Evolutionary conservation across 2,888 invertebrate genomes (phyloP).

Genomic region (Cataglyphis livida): DNA sequence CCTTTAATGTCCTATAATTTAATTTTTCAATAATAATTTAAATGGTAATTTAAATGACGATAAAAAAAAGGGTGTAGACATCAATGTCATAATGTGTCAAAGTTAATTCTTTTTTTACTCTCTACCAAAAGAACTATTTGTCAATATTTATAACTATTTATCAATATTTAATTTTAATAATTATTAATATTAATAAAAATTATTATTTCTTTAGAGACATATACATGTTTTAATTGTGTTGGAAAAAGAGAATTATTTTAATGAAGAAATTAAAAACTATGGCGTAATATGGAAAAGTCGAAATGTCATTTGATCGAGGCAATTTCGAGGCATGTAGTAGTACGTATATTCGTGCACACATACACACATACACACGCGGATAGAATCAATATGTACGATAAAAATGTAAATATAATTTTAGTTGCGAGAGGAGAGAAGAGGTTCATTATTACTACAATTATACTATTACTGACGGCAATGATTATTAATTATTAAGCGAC

Average conservation of each 20-base stretch:
- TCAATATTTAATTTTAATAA: no score
- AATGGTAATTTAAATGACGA: not conserved
- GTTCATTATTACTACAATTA: slow-evolving; percentile 74
- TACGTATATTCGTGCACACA: not conserved
- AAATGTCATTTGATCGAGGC: slow-evolving; percentile 6
- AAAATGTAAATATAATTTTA: slow-evolving; percentile 81
- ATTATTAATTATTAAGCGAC: slow-evolving; percentile 54
- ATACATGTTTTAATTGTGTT: not conserved
- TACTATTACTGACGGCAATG: slow-evolving; percentile 7
- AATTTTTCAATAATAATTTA: no score
- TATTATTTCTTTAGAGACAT: not conserved
- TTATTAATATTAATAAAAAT: slow-evolving; percentile 19
- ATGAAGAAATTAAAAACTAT: not conserved
- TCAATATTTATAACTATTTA: not conserved
- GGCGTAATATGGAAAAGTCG: slow-evolving; percentile 2
- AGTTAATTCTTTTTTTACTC: not conserved
- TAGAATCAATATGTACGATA: slow-evolving; percentile 75
- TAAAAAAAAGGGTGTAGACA: not conserved
- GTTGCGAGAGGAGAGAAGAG: slow-evolving; percentile 72
- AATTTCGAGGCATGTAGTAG: not conserved
- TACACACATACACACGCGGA: slow-evolving; percentile 51
- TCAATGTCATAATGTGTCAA: not conserved
- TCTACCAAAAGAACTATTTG: not conserved
- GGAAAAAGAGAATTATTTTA: not conserved
- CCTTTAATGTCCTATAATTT: not conserved